A percentile compares a stretch with the other conserved stretches of the same genome.
These are phyloP conservation scores for Fregetta grallaria DNA, from an alignment of 2,113 vertebrate genomes.

Conservation along the genomic window DNA sequence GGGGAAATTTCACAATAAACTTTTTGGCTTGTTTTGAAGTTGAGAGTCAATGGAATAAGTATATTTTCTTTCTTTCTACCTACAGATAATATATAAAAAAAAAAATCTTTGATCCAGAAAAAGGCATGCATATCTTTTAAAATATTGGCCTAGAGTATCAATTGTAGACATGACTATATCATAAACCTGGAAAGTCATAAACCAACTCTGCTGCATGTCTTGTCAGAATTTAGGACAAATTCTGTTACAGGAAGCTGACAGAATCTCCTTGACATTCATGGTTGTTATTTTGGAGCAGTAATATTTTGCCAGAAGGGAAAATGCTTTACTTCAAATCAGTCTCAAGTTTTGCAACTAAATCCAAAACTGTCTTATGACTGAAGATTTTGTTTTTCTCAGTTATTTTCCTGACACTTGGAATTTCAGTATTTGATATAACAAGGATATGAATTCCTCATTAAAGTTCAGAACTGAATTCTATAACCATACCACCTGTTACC, in stretches of 20 bases:
- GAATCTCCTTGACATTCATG: background rate
- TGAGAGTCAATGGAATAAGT: background rate
- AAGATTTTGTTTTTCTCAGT: background rate
- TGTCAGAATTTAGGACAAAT: background rate
- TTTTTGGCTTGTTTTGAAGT: background rate
- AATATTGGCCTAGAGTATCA: background rate
- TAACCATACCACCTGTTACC: background rate
- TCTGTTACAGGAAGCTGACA: background rate
- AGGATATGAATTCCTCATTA: background rate
- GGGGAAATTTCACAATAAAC: background rate
- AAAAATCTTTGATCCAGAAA: background rate
- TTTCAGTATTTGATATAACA: background rate
- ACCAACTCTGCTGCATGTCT: background rate
- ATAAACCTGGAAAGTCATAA: background rate
- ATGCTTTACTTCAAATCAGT: background rate
- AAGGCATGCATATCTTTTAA: background rate
- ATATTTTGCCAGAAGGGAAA: slow-evolving; percentile 28
- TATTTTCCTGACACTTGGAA: background rate
- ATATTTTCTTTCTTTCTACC: background rate
- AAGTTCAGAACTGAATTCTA: background rate
- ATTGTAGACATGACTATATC: background rate
- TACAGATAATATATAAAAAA: background rate
- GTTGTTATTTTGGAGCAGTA: background rate
- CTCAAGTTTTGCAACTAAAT: background rate
- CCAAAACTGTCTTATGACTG: background rate